Evolutionary conservation across 2,888 invertebrate genomes (phyloP).

Genomic region (Agrochola circellaris): DNA sequence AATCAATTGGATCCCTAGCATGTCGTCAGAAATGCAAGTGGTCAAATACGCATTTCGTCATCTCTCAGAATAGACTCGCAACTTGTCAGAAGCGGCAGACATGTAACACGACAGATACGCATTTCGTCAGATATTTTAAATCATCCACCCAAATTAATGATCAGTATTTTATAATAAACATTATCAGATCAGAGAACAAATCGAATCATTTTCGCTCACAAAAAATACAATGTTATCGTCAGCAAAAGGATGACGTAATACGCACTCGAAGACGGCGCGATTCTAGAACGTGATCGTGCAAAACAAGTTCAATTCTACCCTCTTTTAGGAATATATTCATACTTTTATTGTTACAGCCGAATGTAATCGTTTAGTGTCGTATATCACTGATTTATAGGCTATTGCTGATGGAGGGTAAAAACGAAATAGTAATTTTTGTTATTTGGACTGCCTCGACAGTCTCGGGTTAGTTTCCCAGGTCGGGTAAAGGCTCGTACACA

Average conservation of each 20-base stretch:
- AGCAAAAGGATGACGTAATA: slow-evolving; percentile 33
- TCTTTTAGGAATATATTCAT: slow-evolving; percentile 33
- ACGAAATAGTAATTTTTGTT: slow-evolving; percentile 1
- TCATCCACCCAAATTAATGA: too few relatives aligned
- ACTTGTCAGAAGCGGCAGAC: too few relatives aligned
- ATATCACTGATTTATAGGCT: slow-evolving; percentile 29
- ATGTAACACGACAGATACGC: too few relatives aligned
- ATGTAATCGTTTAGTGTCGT: slow-evolving; percentile 49
- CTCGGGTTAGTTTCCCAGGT: too few relatives aligned
- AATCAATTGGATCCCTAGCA: too few relatives aligned
- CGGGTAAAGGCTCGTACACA: too few relatives aligned
- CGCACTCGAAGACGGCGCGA: not conserved
- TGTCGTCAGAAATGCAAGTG: too few relatives aligned
- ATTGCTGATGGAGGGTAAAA: slow-evolving; percentile 13
- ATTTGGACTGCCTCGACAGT: not conserved
- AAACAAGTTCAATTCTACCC: slow-evolving; percentile 50
- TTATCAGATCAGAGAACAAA: too few relatives aligned
- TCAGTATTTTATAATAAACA: too few relatives aligned
- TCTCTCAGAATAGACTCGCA: too few relatives aligned
- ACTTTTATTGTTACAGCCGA: slow-evolving; percentile 35
- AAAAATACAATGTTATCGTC: slow-evolving; percentile 7
- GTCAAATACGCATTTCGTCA: too few relatives aligned
- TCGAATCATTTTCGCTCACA: not conserved
- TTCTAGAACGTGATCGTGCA: slow-evolving; percentile 46
- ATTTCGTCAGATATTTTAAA: too few relatives aligned